These are phyloP conservation scores for Aleadryas rufinucha DNA, from an alignment of 2,113 vertebrate species.

Conservation along the genomic window DNA sequence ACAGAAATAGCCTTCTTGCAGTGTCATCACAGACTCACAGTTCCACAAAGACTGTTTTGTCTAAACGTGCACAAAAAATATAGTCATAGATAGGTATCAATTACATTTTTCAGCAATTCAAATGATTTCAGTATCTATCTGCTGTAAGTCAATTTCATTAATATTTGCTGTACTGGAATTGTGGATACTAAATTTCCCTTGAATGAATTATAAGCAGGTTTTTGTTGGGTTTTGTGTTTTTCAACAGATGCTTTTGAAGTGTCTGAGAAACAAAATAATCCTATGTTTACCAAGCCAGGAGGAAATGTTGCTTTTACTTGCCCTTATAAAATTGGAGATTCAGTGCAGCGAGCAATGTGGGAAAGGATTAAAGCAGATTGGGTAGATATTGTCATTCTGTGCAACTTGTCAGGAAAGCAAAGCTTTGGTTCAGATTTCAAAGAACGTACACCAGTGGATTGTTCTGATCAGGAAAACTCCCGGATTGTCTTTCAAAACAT, in stretches of 20 bases:
- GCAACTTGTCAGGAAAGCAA: conserved; percentile 38
- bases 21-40: not conserved
- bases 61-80: not conserved
- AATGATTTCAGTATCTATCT: not conserved
- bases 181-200: not conserved
- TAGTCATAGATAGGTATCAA: not conserved
- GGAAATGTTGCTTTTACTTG: conserved; percentile 71
- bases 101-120: not conserved
- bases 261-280: not conserved
- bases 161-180: not conserved
- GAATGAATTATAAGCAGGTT: not conserved
- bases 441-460: conserved; percentile 39
- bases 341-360: conserved; percentile 57
- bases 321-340: not conserved
- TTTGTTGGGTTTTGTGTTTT: not conserved
- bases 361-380: conserved; percentile 68
- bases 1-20: not conserved
- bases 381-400: conserved; percentile 62
- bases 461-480: conserved; percentile 20
- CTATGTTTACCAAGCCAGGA: conserved; percentile 28
- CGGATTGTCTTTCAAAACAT: conserved; percentile 54
- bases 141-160: not conserved
- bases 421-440: conserved; percentile 65
- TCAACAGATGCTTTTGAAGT: conserved; percentile 55
- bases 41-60: not conserved